These are phyloP conservation scores for Carassius carassius DNA, from an alignment of 2,113 vertebrate genomes.

Conservation along the genomic window DNA sequence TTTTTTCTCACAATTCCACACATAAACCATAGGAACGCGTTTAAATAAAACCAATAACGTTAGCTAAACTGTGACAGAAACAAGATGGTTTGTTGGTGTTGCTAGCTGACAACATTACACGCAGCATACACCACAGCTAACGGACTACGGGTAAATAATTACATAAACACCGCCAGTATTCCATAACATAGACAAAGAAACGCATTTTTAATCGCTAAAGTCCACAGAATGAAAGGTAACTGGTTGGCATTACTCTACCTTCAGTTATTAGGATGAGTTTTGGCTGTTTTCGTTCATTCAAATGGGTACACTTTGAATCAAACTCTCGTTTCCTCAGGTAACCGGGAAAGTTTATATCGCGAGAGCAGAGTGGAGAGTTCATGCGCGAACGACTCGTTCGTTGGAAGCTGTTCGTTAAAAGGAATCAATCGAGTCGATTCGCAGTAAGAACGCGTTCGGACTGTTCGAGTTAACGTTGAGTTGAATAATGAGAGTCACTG, in stretches of 20 bases:
- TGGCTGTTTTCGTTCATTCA: constrained; percentile 33
- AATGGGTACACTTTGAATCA: constrained; percentile 49
- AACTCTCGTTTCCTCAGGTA: constrained; percentile 72
- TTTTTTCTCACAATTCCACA: not conserved
- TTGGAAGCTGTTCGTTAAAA: constrained; percentile 7
- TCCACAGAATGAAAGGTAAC: not conserved
- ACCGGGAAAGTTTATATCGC: constrained; percentile 67
- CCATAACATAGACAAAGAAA: not conserved
- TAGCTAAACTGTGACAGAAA: too few relatives aligned
- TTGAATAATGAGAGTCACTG: not conserved
- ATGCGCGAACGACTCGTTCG: not conserved
- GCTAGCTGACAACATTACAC: not conserved
- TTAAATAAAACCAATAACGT: not conserved
- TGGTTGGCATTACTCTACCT: constrained; percentile 20
- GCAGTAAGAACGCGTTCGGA: not conserved
- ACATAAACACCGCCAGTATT: constrained; percentile 9
- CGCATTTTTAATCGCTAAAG: not conserved
- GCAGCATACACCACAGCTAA: not conserved
- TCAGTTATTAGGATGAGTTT: not conserved
- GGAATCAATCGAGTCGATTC: constrained; percentile 2
- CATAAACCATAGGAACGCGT: not conserved
- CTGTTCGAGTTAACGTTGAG: not conserved
- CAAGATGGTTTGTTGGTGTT: not conserved
- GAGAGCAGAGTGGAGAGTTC: constrained; percentile 58
- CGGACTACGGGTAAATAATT: constrained; percentile 9